Evolutionary conservation across 2,113 vertebrate species (phyloP), one percentile per base, ranked within the genome.

Genomic region (Hemiprocne comata): DNA sequence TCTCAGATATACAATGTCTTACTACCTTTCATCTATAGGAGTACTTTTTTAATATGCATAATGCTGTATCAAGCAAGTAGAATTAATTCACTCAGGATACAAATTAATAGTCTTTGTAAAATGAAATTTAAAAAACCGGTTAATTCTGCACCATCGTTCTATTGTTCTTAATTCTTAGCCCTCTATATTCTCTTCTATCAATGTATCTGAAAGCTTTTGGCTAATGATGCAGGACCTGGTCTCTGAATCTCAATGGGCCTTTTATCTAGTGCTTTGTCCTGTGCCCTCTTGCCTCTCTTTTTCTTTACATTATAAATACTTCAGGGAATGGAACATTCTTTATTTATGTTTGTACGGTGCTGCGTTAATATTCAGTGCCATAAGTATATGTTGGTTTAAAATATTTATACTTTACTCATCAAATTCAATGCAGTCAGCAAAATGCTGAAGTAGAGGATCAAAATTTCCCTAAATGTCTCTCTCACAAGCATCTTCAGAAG

Each of bases 341-440:
- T 94, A 87, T 84, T 88, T 81, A 75, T 96, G 53, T 89, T 92
- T 92, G 51, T 78, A 86, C 33, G 84, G 79, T 71, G 33, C 55
- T 80, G 60, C 36, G 46, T 86, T 93, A 92, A 77, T 88, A 66
- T 60, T 55, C 83, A 88, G 25, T 66, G 12, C 46, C 34, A 46
- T 58, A 70, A 73, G n/a, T 90, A 70, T 90, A 66, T 31, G 33
- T 83, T 84, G 17, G 13, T 34, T 94, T 96, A 51, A 96, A 95
- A 92, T 95, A 96, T 90, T 96, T 94, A 94, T 96, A 33, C 3
- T 71, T 9, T 36, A 58, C 60, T 74, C 25, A 55, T 50, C 77
- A 86, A 77, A 93, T 92, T 71, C 65, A 62, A 14, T 57, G 33
- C 29, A 87, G 55, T 97, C 86, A 95, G 76, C 83, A 90, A 93